These are phyloP conservation scores for Epizoanthus scotinus DNA, from an alignment of 92 coral and sea anemone genomes.

Conservation along the genomic window DNA sequence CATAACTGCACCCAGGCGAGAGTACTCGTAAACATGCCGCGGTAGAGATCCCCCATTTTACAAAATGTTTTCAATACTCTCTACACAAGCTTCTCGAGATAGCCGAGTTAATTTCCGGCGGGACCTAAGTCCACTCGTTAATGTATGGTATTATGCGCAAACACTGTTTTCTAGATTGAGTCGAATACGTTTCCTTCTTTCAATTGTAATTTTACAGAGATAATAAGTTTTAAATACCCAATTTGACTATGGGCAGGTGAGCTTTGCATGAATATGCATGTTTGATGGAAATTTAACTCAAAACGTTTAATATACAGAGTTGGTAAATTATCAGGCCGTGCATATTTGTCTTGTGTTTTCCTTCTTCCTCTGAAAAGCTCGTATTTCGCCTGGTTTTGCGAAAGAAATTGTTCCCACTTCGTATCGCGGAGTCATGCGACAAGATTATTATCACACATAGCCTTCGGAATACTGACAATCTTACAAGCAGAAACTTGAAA, in stretches of 20 bases:
- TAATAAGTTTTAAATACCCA: constrained; percentile 98
- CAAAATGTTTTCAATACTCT: constrained; percentile 55
- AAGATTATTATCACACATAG: constrained; percentile 19
- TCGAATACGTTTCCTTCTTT: constrained; percentile 78
- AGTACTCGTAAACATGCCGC: constrained; percentile 36
- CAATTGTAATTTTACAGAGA: constrained; percentile 86
- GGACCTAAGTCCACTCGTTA: constrained; percentile 58
- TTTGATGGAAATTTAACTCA: constrained; percentile 59
- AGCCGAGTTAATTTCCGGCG: constrained; percentile 70
- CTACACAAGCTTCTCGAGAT: constrained; percentile 40
- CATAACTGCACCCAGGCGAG: constrained; percentile 43
- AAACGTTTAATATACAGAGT: constrained; percentile 52
- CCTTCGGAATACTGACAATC: constrained; percentile 28
- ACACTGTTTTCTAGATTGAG: constrained; percentile 73
- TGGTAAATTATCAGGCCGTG: constrained; percentile 49
- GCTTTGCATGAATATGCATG: constrained; percentile 74
- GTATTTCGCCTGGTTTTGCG: constrained; percentile 33
- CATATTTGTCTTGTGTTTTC: constrained; percentile 33
- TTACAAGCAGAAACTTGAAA: constrained; percentile 16
- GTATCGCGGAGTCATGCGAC: constrained; percentile 10
- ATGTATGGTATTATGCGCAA: constrained; percentile 58
- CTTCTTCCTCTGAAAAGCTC: constrained; percentile 34
- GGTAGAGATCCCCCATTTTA: constrained; percentile 40
- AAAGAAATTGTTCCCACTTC: neutral
- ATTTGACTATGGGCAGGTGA: constrained; percentile 79